Evolutionary conservation across 1,140 invertebrate species (phyloP).

Genomic region (Semibalanus balanoides): DNA sequence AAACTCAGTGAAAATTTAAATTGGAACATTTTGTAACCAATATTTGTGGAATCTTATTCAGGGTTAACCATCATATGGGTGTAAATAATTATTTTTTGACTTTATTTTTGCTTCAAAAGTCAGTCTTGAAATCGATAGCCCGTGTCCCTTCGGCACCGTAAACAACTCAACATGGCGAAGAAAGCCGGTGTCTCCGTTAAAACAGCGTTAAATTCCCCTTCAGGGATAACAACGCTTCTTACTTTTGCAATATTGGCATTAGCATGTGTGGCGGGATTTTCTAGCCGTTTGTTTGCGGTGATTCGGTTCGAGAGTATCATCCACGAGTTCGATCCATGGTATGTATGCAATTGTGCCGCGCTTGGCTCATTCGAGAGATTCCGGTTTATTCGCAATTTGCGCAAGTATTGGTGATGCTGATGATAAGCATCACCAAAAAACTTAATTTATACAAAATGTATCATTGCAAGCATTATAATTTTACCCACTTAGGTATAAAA

Average conservation of each 20-base stretch:
- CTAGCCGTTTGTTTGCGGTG: slow-evolving; percentile 93
- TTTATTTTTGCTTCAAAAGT: neutral
- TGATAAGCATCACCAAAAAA: too few species aligned
- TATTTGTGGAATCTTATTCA: too few species aligned
- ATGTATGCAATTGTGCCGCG: slow-evolving; percentile 29
- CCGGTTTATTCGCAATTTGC: too few species aligned
- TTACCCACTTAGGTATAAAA: too few species aligned
- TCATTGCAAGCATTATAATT: too few species aligned
- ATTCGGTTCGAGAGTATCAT: slow-evolving; percentile 99
- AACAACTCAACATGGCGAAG: slow-evolving; percentile 2
- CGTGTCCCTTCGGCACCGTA: neutral
- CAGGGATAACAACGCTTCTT: slow-evolving; percentile 54
- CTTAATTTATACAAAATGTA: too few species aligned
- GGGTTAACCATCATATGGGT: too few species aligned
- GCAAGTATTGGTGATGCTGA: too few species aligned
- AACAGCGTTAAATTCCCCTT: slow-evolving; percentile 18
- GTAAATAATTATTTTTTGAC: neutral
- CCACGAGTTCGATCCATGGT: slow-evolving; percentile 99
- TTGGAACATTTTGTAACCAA: neutral
- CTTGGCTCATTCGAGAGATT: neutral
- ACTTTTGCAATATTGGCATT: slow-evolving; percentile 80
- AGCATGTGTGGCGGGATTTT: slow-evolving; percentile 94
- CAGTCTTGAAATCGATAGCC: too few species aligned
- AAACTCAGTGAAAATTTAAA: neutral
- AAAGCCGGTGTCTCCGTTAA: neutral